A percentile compares a stretch with the other conserved stretches of the same genome.
Evolutionary conservation across 2,113 vertebrate species (phyloP).

Genomic region (Atlantisia rogersi): DNA sequence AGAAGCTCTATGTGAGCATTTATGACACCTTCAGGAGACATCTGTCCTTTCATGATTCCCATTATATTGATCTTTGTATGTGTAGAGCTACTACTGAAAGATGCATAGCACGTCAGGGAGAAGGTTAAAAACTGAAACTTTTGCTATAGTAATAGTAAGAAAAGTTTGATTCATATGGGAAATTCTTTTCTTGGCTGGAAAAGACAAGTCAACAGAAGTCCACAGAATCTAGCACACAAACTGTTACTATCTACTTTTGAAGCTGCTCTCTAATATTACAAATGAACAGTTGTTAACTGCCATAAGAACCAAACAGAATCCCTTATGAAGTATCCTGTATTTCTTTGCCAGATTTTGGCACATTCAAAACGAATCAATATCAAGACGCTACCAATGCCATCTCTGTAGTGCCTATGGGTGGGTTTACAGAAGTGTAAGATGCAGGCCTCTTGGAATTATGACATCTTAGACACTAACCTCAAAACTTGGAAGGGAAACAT

Average conservation of each 20-base stretch:
- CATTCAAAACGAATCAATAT: neutral
- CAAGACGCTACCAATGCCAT: neutral
- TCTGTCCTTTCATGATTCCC: neutral
- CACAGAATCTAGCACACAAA: neutral
- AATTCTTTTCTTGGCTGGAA: neutral
- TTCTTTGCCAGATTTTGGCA: neutral
- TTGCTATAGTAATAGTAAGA: neutral
- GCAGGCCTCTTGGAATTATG: too few species aligned
- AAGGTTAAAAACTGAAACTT: neutral
- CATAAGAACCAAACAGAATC: neutral
- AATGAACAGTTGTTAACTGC: neutral
- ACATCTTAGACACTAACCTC: neutral
- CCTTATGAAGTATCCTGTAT: neutral
- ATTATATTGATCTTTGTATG: neutral
- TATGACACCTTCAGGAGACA: neutral
- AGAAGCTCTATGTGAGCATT: neutral
- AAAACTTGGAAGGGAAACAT: fast-evolving
- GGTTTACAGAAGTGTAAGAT: neutral
- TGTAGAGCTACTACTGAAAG: neutral
- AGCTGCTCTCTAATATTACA: neutral
- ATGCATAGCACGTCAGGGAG: fast-evolving
- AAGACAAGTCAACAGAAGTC: neutral
- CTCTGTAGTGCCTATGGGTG: neutral
- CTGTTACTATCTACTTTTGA: neutral
- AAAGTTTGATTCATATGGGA: fast-evolving